Conservation (phyloP, 2,113 vertebrate species). For the Romanogobio albipinnatus region DNA sequence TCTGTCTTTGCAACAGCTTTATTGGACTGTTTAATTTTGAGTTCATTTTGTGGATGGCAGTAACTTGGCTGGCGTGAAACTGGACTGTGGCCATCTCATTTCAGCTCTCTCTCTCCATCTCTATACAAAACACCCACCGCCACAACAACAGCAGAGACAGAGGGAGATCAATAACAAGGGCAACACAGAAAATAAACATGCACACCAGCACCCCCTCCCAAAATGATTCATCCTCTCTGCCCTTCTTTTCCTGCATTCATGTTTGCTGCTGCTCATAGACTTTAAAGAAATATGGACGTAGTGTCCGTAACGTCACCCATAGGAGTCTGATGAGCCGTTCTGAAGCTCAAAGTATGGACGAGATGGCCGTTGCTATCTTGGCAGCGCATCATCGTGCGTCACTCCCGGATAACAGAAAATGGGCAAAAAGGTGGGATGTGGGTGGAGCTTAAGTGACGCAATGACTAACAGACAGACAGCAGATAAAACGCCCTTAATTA, state of each 20-base stretch:
- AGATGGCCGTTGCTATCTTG: too few species aligned
- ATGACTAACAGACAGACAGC: too few species aligned
- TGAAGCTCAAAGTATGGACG: too few species aligned
- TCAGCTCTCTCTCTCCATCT: constrained; percentile 29
- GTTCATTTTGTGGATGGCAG: constrained; percentile 39
- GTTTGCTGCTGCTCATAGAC: constrained; percentile 28
- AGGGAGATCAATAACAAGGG: constrained; percentile 51
- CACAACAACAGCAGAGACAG: constrained; percentile 50
- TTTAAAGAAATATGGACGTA: too few species aligned
- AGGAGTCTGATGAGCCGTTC: too few species aligned
- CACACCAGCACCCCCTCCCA: constrained; percentile 48
- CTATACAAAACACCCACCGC: constrained; percentile 38
- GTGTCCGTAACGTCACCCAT: too few species aligned
- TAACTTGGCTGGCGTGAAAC: constrained; percentile 35
- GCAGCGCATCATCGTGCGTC: too few species aligned
- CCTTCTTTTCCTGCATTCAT: constrained; percentile 34
- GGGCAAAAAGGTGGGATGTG: too few species aligned
- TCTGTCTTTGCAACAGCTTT: constrained; percentile 21
- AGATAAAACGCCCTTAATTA: too few species aligned
- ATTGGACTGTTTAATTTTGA: constrained; percentile 46
- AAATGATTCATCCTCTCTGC: constrained; percentile 53
- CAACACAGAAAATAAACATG: constrained; percentile 37
- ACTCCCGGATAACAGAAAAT: too few species aligned
- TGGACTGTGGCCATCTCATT: constrained; percentile 52
- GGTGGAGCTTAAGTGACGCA: too few species aligned